Conservation (phyloP, 2,113 vertebrate genomes). For the Calyptomena viridis region DNA sequence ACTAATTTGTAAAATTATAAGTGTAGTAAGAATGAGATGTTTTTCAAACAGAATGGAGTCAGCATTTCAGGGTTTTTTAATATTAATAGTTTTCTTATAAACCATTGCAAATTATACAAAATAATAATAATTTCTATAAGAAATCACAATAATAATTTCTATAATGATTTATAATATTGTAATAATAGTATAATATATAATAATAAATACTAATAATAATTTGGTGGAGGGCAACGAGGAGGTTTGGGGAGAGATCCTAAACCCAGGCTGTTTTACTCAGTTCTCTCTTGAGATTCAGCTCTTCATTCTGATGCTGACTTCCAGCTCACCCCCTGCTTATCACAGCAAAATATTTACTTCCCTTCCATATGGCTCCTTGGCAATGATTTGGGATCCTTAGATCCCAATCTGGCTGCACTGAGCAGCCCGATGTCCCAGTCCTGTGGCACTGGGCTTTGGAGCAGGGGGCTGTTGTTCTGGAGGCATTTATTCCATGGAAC, state of each 20-base stretch:
- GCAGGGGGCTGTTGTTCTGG: fast-evolving
- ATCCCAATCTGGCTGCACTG: constrained; percentile 5
- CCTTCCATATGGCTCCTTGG: constrained; percentile 25
- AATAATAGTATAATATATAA: too few species aligned
- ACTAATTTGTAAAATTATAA: not conserved
- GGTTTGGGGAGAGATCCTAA: not conserved
- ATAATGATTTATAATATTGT: too few species aligned
- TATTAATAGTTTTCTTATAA: not conserved
- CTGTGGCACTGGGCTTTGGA: not conserved
- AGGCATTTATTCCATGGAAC: fast-evolving
- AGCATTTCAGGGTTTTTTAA: not conserved
- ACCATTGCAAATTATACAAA: not conserved
- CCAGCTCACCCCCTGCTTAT: not conserved
- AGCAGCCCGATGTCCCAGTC: not conserved
- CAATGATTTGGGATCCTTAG: too few species aligned
- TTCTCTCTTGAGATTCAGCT: not conserved
- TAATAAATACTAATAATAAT: too few species aligned
- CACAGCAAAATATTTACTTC: constrained; percentile 10
- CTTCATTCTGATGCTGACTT: not conserved
- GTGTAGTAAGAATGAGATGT: not conserved
- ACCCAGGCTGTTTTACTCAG: not conserved
- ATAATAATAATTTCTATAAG: too few species aligned
- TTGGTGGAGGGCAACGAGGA: too few species aligned
- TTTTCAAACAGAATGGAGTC: not conserved
- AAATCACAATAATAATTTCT: too few species aligned